Evolutionary conservation across 2,888 invertebrate species (phyloP), one percentile per base, ranked within the genome.

Genomic region (Watsonalla cultraria): DNA sequence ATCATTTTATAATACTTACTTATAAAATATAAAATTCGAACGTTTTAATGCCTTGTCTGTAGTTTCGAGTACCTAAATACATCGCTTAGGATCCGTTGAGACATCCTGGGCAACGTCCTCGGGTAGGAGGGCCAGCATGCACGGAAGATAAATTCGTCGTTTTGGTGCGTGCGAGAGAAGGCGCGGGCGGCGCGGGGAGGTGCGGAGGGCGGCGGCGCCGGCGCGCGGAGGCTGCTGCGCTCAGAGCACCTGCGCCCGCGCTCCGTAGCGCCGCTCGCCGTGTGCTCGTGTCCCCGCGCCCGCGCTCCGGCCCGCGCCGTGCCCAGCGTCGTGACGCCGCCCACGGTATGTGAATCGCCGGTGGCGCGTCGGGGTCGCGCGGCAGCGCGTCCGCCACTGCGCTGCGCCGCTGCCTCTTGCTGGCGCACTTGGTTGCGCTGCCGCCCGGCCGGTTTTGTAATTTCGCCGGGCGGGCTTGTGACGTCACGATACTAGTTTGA

Each of bases 181-280:
- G 77, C 73, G 80, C 78, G 80, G 75, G 80, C 71, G 81, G 79
- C 66, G 79, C 78, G 82, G 78, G 77, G 87, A 81, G 87, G 90
- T 70, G 87, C 87, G 91, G 91, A 82, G 91, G 90, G 84, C 76
- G 84, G 91, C 90, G 91, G 91, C 90, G 92, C 89, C 91, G 89
- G 92, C 87, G 91, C 88, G 89, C 90, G 88, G 90, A 86, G 90
- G 90, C 90, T 92, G 92, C 92, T 89, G 92, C 92, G 92, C 92
- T 92, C 93, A 93, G 93, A 93, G 93, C 93, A 93, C 93, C 93
- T 93, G 92, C 93, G 93, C 92, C 92, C 90, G 90, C 90, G 91
- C 84, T 90, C 91, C 84, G 92, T 83, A 86, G 91, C 91, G 85
- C 91, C 91, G 85, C 86, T 88, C 85, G 87, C 84, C 82, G 90